Percentiles rank a stretch among this genome's conserved stretches.
phyloP scores from a whole-genome alignment of 1,140 invertebrate species.

The Trissolcus basalis region DNA sequence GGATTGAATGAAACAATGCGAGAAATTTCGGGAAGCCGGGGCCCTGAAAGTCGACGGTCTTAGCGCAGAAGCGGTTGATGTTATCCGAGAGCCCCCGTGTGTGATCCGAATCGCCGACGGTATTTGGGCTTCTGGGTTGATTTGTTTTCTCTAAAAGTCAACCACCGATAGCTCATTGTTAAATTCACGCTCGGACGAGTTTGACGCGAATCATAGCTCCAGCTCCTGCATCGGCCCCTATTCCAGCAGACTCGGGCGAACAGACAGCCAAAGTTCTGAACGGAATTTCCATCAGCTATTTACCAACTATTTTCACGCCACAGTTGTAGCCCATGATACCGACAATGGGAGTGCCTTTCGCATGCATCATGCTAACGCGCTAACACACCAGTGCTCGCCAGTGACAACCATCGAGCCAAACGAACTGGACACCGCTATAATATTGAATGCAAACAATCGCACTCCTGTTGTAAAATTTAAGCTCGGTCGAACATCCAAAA shows the following conservation, averaged over 20 bases:
- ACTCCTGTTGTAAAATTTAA: constrained; percentile 32
- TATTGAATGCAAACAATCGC: constrained; percentile 46
- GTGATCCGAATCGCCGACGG: constrained; percentile 22
- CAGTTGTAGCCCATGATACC: constrained; percentile 43
- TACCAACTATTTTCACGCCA: constrained; percentile 59
- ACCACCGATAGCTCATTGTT: constrained; percentile 55
- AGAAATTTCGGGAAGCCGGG: too few relatives aligned
- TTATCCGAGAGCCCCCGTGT: too few relatives aligned
- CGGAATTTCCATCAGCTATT: constrained; percentile 56
- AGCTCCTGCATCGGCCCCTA: constrained; percentile 48
- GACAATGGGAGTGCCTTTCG: constrained; percentile 45
- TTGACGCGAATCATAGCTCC: constrained; percentile 54
- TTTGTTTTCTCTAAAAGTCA: constrained; percentile 56
- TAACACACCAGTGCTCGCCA: constrained; percentile 37
- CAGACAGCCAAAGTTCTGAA: constrained; percentile 47
- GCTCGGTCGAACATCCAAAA: neutral
- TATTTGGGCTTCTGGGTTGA: constrained; percentile 39
- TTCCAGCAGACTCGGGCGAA: constrained; percentile 32
- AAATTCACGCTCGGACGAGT: constrained; percentile 50
- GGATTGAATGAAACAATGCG: too few relatives aligned
- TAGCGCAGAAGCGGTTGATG: too few relatives aligned
- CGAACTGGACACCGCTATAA: constrained; percentile 49
- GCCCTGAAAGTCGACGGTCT: too few relatives aligned
- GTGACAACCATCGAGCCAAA: constrained; percentile 44
- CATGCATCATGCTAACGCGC: constrained; percentile 48